Evolutionary conservation across 2,797 vertebrate genomes (phyloP).

Genomic region (Pipistrellus pipistrellus): DNA sequence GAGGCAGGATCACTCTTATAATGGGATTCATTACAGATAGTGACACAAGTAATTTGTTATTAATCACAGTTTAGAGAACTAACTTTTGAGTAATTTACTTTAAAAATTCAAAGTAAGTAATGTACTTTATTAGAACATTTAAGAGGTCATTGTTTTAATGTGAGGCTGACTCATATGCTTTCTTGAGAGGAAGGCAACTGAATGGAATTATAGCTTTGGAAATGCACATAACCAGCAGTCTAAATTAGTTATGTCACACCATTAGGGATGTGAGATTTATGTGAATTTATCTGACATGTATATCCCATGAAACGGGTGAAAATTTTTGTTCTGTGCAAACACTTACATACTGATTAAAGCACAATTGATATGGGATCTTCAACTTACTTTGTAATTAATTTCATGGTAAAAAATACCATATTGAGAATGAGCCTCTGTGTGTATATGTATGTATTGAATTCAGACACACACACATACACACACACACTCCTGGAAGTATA

Average conservation of each 20-base stretch:
- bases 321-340: background rate
- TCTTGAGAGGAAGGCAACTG: background rate
- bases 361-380: background rate
- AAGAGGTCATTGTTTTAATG: background rate
- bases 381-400: background rate
- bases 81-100: slow-evolving; percentile 39
- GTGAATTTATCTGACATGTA: background rate
- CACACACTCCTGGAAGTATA: background rate
- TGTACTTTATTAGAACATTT: background rate
- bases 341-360: background rate
- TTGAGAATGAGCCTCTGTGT: background rate
- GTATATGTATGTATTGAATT: too few relatives aligned
- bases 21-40: background rate
- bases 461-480: too few relatives aligned
- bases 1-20: background rate
- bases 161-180: background rate
- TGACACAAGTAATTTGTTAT: background rate
- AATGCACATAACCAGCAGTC: background rate
- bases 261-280: background rate
- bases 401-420: background rate
- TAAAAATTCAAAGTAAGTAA: slow-evolving; percentile 31
- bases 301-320: background rate
- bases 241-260: background rate
- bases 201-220: background rate
- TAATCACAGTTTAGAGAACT: background rate